Percentiles rank a stretch among this genome's conserved stretches.
Conservation (phyloP, 2,113 vertebrate species). For the Zosterops pallidus region DNA sequence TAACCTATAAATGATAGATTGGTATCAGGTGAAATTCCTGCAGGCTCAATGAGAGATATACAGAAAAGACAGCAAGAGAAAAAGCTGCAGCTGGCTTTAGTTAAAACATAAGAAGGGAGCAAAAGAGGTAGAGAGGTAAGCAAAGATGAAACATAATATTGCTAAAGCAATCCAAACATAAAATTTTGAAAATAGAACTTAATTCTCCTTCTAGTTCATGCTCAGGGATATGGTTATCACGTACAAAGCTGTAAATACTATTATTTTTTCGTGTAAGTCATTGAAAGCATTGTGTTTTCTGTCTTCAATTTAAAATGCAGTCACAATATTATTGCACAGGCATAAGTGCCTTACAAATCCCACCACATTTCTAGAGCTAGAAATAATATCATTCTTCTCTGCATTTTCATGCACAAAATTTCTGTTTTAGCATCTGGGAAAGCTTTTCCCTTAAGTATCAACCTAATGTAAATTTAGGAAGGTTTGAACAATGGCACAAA, state of each 20-base stretch:
- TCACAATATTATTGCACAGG: slow-evolving; percentile 27
- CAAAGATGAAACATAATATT: neutral
- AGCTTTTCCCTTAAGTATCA: slow-evolving; percentile 29
- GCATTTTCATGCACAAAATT: neutral
- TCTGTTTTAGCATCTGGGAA: slow-evolving; percentile 15
- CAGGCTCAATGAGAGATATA: neutral
- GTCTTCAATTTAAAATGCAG: slow-evolving; percentile 20
- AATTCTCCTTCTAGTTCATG: neutral
- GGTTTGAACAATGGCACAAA: neutral
- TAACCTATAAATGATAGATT: neutral
- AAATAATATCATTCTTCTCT: neutral
- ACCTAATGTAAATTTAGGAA: neutral
- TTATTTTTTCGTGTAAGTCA: neutral
- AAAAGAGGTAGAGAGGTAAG: neutral
- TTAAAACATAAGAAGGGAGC: neutral
- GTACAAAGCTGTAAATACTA: neutral
- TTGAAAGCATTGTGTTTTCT: neutral
- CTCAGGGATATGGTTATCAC: neutral
- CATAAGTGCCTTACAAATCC: slow-evolving; percentile 5
- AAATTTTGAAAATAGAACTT: neutral
- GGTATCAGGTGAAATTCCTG: neutral
- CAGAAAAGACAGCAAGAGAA: neutral
- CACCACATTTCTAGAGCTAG: neutral
- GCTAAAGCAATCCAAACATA: neutral
- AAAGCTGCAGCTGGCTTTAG: neutral